phyloP scores from a whole-genome alignment of 2,888 invertebrate species.

The Polymixis flavicincta region DNA sequence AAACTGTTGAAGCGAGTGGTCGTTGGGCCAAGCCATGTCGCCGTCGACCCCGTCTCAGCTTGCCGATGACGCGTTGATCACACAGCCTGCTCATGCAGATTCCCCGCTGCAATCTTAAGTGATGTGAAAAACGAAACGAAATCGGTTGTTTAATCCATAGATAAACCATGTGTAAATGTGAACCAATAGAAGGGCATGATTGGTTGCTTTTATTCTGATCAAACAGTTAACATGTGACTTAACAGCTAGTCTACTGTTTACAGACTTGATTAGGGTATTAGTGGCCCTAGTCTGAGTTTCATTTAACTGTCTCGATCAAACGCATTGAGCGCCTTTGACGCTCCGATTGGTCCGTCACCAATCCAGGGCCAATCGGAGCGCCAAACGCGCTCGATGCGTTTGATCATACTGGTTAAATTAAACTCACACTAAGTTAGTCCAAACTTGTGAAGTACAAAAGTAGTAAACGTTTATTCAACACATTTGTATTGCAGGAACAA shows the following conservation, averaged over 20 bases:
- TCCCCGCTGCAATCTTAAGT: neutral
- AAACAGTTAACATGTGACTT: neutral
- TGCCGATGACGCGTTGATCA: no score
- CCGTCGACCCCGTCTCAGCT: no score
- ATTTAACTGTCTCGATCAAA: no score
- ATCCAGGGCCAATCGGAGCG: no score
- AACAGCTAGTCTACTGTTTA: neutral
- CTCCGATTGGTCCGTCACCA: neutral
- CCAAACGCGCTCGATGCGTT: no score
- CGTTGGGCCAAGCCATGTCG: no score
- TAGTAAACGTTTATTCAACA: neutral
- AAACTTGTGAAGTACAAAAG: neutral
- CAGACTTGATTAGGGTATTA: neutral
- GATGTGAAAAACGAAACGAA: neutral
- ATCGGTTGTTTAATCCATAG: neutral
- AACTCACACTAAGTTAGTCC: no score
- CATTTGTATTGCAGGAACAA: constrained; percentile 92
- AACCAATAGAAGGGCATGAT: neutral
- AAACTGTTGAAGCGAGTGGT: no score
- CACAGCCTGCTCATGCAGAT: no score
- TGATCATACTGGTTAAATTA: no score
- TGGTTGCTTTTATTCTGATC: neutral
- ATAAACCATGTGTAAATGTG: neutral
- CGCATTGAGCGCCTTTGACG: no score
- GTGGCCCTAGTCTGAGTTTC: no score